Evolutionary conservation across 2,888 invertebrate species (phyloP).

Genomic region (Dasysyrphus albostriatus): DNA sequence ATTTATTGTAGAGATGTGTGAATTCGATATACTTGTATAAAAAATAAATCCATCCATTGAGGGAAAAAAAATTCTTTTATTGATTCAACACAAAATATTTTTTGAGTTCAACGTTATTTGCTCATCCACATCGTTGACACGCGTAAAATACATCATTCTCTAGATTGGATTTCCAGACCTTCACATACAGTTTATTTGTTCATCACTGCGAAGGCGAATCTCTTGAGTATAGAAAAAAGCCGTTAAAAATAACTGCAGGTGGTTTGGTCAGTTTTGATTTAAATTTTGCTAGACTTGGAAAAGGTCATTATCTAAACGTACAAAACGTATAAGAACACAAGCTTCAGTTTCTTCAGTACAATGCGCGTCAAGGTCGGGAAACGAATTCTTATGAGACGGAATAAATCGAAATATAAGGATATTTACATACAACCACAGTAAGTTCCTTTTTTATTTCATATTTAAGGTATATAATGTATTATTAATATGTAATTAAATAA

Average conservation of each 20-base stretch:
- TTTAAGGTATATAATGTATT: too few species aligned
- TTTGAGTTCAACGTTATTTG: background rate
- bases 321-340: conserved; percentile 69
- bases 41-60: background rate
- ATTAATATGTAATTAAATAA: too few species aligned
- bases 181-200: background rate
- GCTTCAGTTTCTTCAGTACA: conserved; percentile 38
- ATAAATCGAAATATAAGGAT: conserved; percentile 79
- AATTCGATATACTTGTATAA: background rate
- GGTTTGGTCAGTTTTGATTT: conserved; percentile 2
- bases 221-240: background rate
- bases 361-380: conserved; percentile 83
- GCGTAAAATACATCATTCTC: background rate
- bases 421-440: conserved; percentile 82
- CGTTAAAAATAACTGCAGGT: conserved; percentile 27
- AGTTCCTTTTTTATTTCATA: too few species aligned
- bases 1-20: background rate
- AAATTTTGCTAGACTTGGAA: background rate
- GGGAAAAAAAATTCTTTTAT: background rate
- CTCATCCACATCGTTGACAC: conserved; percentile 10
- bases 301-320: conserved; percentile 18
- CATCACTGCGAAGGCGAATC: too few species aligned
- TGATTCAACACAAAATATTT: conserved; percentile 15
- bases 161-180: background rate
- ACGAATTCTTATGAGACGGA: conserved; percentile 81